phyloP scores from a whole-genome alignment of 2,797 vertebrate genomes.

The Hapalemur alaotrensis region DNA sequence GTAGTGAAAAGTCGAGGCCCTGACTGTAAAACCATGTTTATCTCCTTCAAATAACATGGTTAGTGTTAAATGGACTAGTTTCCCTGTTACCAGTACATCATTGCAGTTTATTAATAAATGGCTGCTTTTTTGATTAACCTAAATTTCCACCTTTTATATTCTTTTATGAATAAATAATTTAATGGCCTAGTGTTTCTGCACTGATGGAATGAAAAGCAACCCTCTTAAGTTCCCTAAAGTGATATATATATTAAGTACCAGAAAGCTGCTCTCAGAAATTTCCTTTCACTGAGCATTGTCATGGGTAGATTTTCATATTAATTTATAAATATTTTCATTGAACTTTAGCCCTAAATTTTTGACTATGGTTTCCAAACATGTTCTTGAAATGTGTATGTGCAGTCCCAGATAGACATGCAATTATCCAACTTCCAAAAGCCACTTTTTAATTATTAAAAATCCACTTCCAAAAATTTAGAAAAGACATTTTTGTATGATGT shows the following conservation, averaged over 20 bases:
- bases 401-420: neutral
- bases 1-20: neutral
- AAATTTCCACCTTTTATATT: neutral
- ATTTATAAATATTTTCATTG: slow-evolving; percentile 52
- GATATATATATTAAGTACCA: neutral
- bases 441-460: slow-evolving; percentile 43
- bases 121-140: neutral
- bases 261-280: slow-evolving; percentile 29
- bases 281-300: neutral
- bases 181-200: neutral
- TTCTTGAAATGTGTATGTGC: slow-evolving; percentile 29
- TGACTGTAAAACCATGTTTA: neutral
- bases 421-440: neutral
- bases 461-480: slow-evolving; percentile 14
- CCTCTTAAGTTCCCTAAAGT: neutral
- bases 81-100: neutral
- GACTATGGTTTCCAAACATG: slow-evolving; percentile 21
- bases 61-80: neutral
- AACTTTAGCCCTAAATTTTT: slow-evolving; percentile 19
- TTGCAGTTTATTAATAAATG: slow-evolving; percentile 8
- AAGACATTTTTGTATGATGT: slow-evolving; percentile 48
- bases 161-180: slow-evolving; percentile 15
- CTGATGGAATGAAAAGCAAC: neutral
- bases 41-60: neutral
- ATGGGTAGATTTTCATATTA: slow-evolving; percentile 6